phyloP scores from a whole-genome alignment of 2,113 vertebrate genomes.

The Gadus macrocephalus region DNA sequence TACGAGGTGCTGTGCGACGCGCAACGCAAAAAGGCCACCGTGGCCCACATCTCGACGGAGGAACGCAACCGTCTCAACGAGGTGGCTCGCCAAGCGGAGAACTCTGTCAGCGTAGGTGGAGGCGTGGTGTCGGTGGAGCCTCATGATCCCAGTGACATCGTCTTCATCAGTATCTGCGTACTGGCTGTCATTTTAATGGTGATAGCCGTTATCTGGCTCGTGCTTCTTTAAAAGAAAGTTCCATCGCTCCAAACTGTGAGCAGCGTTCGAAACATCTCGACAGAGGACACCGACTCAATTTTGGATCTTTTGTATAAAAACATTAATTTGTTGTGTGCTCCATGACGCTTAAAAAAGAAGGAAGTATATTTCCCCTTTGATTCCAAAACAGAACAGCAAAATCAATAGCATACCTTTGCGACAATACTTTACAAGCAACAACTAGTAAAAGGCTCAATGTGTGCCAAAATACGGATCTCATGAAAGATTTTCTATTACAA shows the following conservation, averaged over 20 bases:
- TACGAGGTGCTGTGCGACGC: conserved; percentile 91
- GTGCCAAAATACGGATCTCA: conserved; percentile 40
- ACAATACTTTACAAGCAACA: conserved; percentile 1
- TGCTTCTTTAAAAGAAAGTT: conserved; percentile 75
- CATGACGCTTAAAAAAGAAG: conserved; percentile 21
- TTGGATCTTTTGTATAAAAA: conserved; percentile 26
- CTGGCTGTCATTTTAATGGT: conserved; percentile 94
- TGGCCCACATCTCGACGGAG: conserved; percentile 77
- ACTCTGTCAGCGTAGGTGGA: conserved; percentile 15
- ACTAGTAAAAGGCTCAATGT: conserved; percentile 18
- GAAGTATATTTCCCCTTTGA: neutral
- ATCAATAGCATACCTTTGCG: conserved; percentile 10
- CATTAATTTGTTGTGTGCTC: conserved; percentile 1
- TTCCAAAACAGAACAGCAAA: neutral
- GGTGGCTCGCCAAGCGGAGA: conserved; percentile 72
- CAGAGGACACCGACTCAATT: neutral
- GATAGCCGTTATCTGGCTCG: conserved; percentile 88
- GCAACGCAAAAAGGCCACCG: conserved; percentile 82
- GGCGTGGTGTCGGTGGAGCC: conserved; percentile 48
- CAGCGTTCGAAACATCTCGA: neutral
- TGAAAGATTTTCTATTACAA: conserved; percentile 27
- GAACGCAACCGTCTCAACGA: conserved; percentile 71
- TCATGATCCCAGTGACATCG: conserved; percentile 88
- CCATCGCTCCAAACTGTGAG: neutral
- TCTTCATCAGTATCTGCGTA: conserved; percentile 95